Percentiles rank a stretch among this genome's conserved stretches.
These are phyloP conservation scores for Aleiodes sp. DNA, from an alignment of 1,140 invertebrate genomes.

Conservation along the genomic window DNA sequence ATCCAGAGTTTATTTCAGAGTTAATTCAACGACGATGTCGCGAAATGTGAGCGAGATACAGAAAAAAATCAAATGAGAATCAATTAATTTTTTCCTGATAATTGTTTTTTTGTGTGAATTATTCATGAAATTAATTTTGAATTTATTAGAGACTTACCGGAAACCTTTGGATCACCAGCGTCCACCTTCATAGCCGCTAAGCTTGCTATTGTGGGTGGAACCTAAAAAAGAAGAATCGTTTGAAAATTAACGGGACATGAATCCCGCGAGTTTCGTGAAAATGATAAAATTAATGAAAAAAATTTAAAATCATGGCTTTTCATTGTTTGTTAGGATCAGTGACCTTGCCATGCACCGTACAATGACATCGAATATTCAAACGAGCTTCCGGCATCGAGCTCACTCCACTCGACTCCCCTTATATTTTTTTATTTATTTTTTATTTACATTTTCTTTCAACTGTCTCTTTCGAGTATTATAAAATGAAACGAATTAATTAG, in stretches of 20 bases:
- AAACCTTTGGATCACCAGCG: slow-evolving; percentile 63
- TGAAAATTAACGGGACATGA: slow-evolving; percentile 5
- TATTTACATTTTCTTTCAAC: not conserved
- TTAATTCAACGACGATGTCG: no score
- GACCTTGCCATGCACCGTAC: slow-evolving; percentile 53
- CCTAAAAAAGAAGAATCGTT: slow-evolving; percentile 44
- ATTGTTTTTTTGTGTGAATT: no score
- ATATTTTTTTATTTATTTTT: slow-evolving; percentile 23
- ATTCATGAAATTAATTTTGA: not conserved
- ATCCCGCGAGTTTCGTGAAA: no score
- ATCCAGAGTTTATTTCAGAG: no score
- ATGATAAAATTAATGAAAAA: slow-evolving; percentile 14
- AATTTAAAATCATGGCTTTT: slow-evolving; percentile 33
- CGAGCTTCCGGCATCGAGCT: slow-evolving; percentile 38
- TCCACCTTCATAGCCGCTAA: slow-evolving; percentile 63
- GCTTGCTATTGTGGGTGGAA: slow-evolving; percentile 62
- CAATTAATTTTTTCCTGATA: no score
- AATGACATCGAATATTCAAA: slow-evolving; percentile 60
- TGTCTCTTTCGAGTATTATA: not conserved
- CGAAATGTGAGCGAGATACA: no score
- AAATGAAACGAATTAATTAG: slow-evolving; percentile 28
- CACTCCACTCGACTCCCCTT: slow-evolving; percentile 16
- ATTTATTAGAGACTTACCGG: slow-evolving; percentile 59
- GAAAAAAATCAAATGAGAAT: no score
- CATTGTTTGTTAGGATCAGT: slow-evolving; percentile 46